Evolutionary conservation across 2,888 invertebrate genomes (phyloP).

Genomic region (Lepidochrysops patricia): DNA sequence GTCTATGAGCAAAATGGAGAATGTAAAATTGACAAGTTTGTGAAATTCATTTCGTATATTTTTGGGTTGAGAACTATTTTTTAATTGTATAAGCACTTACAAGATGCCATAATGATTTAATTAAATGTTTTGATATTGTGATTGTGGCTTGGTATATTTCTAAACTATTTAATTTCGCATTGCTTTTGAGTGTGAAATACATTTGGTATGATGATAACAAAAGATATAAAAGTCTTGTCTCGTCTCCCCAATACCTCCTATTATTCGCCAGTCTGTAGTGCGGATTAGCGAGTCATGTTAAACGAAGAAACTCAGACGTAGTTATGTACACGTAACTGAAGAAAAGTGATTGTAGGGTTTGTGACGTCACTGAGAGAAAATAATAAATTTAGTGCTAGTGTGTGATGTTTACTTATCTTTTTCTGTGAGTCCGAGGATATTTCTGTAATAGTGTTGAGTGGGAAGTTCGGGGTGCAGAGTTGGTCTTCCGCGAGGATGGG

Average conservation of each 20-base stretch:
- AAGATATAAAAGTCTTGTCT: constrained; percentile 67
- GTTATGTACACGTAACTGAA: constrained; percentile 58
- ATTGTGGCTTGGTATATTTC: constrained; percentile 23
- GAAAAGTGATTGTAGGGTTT: constrained; percentile 58
- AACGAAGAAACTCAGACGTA: constrained; percentile 36
- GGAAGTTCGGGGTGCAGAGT: constrained; percentile 56
- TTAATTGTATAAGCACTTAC: constrained; percentile 40
- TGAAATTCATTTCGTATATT: constrained; percentile 62
- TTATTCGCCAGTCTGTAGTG: constrained; percentile 50
- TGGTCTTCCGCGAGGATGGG: constrained; percentile 73
- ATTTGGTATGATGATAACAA: constrained; percentile 68
- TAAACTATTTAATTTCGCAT: constrained; percentile 34
- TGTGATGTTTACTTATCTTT: constrained; percentile 52
- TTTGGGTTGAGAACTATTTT: constrained; percentile 51
- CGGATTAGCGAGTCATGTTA: constrained; percentile 49
- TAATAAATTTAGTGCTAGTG: constrained; percentile 53
- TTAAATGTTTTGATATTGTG: neutral
- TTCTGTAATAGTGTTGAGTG: constrained; percentile 37
- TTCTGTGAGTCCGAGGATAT: constrained; percentile 42
- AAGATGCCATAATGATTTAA: constrained; percentile 25
- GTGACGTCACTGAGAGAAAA: constrained; percentile 69
- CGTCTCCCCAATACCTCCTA: constrained; percentile 51
- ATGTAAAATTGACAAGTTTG: constrained; percentile 64
- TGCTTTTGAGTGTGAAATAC: constrained; percentile 55
- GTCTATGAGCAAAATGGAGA: constrained; percentile 66